Conservation (phyloP, 92 coral and sea anemone genomes). For the Bergia puertoricense region DNA sequence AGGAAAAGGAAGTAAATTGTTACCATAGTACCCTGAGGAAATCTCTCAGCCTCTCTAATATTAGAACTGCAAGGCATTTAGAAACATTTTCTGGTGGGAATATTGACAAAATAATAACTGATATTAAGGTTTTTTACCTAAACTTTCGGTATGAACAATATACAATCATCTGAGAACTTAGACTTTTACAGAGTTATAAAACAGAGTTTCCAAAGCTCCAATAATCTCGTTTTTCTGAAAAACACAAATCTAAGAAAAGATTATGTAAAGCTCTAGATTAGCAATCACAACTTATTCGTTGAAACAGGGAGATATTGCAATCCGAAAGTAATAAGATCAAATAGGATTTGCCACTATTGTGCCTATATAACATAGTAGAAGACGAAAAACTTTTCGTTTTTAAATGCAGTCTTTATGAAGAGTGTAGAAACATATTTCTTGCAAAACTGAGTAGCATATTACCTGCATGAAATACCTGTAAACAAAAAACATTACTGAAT, state of each 20-base stretch:
- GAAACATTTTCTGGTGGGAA: conserved; percentile 8
- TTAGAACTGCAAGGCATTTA: neutral
- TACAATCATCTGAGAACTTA: conserved; percentile 9
- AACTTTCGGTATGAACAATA: neutral
- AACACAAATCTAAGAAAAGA: too few relatives aligned
- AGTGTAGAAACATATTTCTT: too few relatives aligned
- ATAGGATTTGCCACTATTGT: conserved; percentile 26
- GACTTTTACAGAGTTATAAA: too few relatives aligned
- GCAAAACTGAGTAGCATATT: too few relatives aligned
- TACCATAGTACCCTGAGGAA: conserved; percentile 23
- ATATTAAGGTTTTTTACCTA: conserved; percentile 10
- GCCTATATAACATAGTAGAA: neutral
- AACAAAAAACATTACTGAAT: too few relatives aligned
- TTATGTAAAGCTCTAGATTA: too few relatives aligned
- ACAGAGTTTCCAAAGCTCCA: neutral
- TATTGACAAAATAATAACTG: conserved; percentile 16
- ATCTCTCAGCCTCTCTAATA: neutral
- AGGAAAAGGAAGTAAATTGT: neutral
- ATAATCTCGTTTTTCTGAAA: neutral
- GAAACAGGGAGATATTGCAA: too few relatives aligned
- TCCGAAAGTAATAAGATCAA: too few relatives aligned
- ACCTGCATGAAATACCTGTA: too few relatives aligned
- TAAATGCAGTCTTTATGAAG: neutral
- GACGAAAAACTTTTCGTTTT: neutral
- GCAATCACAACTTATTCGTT: too few relatives aligned